A percentile compares a stretch with the other conserved stretches of the same genome.
phyloP scores from a whole-genome alignment of 2,888 invertebrate genomes.

The Heliothis peltigera region DNA sequence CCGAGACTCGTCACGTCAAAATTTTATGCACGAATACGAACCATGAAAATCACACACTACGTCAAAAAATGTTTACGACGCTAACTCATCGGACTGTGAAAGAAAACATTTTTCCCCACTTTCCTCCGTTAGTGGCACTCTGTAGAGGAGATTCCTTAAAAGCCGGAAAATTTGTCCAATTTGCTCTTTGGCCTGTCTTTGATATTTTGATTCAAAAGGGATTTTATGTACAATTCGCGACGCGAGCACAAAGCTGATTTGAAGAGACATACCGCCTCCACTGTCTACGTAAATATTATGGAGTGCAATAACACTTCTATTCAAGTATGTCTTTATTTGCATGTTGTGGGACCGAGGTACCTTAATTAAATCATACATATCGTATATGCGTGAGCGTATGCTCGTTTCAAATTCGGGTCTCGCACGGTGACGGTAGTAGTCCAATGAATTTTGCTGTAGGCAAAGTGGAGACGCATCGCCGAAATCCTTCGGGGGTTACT shows the following conservation, averaged over 20 bases:
- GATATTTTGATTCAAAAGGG: conserved; percentile 77
- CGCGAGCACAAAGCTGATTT: conserved; percentile 69
- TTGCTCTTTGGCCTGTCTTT: conserved; percentile 73
- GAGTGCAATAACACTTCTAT: conserved; percentile 10
- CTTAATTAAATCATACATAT: conserved; percentile 51
- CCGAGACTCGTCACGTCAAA: conserved; percentile 29
- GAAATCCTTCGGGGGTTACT: conserved; percentile 80
- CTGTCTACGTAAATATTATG: conserved; percentile 49
- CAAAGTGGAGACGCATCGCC: conserved; percentile 67
- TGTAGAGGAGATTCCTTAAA: conserved; percentile 71
- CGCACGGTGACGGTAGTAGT: conserved; percentile 50
- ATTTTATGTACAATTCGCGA: conserved; percentile 65
- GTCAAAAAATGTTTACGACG: conserved; percentile 57
- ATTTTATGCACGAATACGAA: conserved; percentile 23
- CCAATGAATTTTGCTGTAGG: conserved; percentile 65
- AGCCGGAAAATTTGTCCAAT: conserved; percentile 82
- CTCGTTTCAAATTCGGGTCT: conserved; percentile 58
- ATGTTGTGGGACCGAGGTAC: conserved; percentile 25
- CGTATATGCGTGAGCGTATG: conserved; percentile 40
- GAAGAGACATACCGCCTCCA: conserved; percentile 47
- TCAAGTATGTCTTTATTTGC: conserved; percentile 14
- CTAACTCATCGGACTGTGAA: conserved; percentile 60
- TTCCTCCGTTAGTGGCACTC: conserved; percentile 68
- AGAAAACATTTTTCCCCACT: conserved; percentile 70
- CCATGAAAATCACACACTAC: conserved; percentile 33